A percentile compares a stretch with the other conserved stretches of the same genome.
These are phyloP conservation scores for Xenopus tropicalis DNA, from an alignment of 2,113 vertebrate species.

Conservation along the genomic window UCB_Xtro_10.0 CM004446.2:59189501-59190000, in stretches of 20 bases:
- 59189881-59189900: neutral
- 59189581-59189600: neutral
- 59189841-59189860: no score
- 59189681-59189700: slow-evolving; percentile 92
- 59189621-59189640: slow-evolving; percentile 73
- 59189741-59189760: no score
- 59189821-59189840: no score
- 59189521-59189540: neutral
- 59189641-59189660: slow-evolving; percentile 88
- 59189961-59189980: slow-evolving; percentile 84
- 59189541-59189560: neutral
- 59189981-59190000: slow-evolving; percentile 82
- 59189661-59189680: slow-evolving; percentile 93
- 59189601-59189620: neutral
- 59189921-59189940: slow-evolving; percentile 92
- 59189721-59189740: no score
- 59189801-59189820: no score
- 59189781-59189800: no score
- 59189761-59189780: no score
- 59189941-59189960: slow-evolving; percentile 89
- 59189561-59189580: neutral
- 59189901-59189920: neutral
- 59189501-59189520: neutral
- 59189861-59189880: no score
- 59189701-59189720: neutral